These are phyloP conservation scores for Lithosia quadra DNA, from an alignment of 2,888 invertebrate species.

Conservation along the genomic window DNA sequence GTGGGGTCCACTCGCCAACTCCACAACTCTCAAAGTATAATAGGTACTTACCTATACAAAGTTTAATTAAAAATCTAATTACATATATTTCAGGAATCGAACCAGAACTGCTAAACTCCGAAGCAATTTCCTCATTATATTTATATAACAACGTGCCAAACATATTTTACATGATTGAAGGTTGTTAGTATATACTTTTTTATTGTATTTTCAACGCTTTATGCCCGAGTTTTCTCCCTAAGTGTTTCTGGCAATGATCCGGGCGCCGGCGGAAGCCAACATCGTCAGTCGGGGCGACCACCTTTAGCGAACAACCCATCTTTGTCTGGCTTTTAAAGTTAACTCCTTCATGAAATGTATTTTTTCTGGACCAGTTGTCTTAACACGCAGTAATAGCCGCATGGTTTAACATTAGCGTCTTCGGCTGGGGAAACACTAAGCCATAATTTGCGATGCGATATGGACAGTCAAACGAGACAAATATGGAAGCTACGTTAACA, in stretches of 20 bases:
- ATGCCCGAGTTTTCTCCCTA: conserved; percentile 57
- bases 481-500: background rate
- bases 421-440: background rate
- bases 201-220: conserved; percentile 30
- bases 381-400: background rate
- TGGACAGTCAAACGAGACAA: background rate
- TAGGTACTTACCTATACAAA: too few relatives aligned
- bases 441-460: background rate
- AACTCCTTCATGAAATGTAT: conserved; percentile 6
- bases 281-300: conserved; percentile 74
- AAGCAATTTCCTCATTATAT: too few relatives aligned
- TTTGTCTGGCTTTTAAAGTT: conserved; percentile 59
- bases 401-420: background rate
- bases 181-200: conserved; percentile 14
- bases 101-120: background rate
- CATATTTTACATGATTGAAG: background rate
- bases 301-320: conserved; percentile 67
- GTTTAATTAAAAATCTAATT: too few relatives aligned
- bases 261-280: conserved; percentile 82
- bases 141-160: too few relatives aligned
- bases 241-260: conserved; percentile 77
- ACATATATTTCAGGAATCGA: background rate
- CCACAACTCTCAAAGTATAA: too few relatives aligned
- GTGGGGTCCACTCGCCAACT: too few relatives aligned
- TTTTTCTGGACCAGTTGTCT: background rate